Base-by-base conservation (phyloP, 64 coral and sea anemone species). In the Porites australiensis region DNA sequence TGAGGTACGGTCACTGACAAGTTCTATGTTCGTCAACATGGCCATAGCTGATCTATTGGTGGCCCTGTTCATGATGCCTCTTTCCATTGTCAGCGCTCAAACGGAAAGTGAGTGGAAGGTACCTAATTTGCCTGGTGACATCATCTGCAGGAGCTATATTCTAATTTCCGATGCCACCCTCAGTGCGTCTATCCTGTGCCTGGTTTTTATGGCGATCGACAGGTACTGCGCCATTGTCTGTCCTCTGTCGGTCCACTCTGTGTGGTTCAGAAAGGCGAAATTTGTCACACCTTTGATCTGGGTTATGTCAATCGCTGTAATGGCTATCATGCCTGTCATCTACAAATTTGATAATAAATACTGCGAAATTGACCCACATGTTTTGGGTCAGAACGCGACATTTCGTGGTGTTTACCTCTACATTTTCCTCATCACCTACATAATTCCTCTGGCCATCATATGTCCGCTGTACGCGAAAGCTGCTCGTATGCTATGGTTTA, bases 211-310 rank as follows among this genome's bases (percentile, higher is more conserved):
- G 9, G 72, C 86, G 2, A 37, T 94, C 9, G 92, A 94, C 52
- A 77, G 80, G 16, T 94, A 74, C 50, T 94, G 64, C 68, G 67
- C 86, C 0, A n/a, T 94, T 3, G 8, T 88, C 19, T 82, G 51
- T 48, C 92, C 86, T 8, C 19, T 88, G 9, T 59, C 67, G 13
- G 51, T 44, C 47, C 78, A 64, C 59, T 11, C 48, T 63, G 9
- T 20, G 22, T 83, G 78, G 92, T 74, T 94, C 55, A 62, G 92
- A 82, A 94, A 82, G 4, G 70, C 54, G 9, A 94, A 89, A 64
- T 52, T 50, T 6, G 20, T 75, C 14, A 82, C 86, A 16, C 53
- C 76, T 8, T 22, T 82, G 8, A 88, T 94, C 8, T 94, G 92
- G 92, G 62, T 8, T 11, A 70, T 70, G n/a, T 89, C 92, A 20